phyloP scores from a whole-genome alignment of 2,797 vertebrate genomes.

The Perodicticus potto region DNA sequence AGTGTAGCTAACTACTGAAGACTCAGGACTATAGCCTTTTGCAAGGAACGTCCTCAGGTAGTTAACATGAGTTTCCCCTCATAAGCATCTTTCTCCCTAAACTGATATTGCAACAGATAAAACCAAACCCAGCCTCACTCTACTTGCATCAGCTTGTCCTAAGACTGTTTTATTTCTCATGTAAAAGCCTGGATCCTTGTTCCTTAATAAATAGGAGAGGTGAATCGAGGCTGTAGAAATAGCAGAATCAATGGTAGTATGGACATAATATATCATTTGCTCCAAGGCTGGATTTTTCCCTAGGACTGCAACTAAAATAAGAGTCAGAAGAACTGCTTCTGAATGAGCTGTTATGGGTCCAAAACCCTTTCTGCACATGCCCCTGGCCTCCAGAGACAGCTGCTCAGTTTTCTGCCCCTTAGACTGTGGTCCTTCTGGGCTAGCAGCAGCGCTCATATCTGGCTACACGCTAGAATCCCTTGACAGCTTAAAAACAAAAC shows the following conservation, averaged over 20 bases:
- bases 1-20: background rate
- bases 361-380: background rate
- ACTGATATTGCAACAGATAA: background rate
- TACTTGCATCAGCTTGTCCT: background rate
- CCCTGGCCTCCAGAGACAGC: background rate
- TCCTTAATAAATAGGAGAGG: background rate
- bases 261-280: background rate
- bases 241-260: background rate
- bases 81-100: background rate
- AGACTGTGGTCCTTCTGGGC: background rate
- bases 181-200: background rate
- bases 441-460: background rate
- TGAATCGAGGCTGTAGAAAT: background rate
- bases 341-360: background rate
- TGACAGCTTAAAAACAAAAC: background rate
- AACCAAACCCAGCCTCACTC: background rate
- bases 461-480: background rate
- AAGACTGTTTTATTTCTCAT: background rate
- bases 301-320: background rate
- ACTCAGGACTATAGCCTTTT: background rate
- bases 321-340: background rate
- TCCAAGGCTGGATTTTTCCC: background rate
- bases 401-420: background rate
- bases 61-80: background rate
- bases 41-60: background rate